Base-by-base conservation (phyloP, 2,888 invertebrate species). In the Diloba caeruleocephala region DNA sequence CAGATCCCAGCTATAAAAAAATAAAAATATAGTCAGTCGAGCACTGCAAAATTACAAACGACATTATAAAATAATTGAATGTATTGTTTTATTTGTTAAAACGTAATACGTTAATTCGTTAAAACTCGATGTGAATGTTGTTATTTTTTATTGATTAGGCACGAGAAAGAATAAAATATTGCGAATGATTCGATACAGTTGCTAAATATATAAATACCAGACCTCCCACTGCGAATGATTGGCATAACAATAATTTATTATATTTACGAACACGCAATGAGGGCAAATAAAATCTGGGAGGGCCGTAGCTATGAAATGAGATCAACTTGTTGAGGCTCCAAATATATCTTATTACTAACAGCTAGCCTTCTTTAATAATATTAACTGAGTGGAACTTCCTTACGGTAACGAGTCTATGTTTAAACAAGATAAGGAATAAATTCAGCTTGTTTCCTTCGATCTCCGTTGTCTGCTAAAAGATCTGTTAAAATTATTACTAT, bases 161-260 rank as follows among this genome's bases (percentile, higher is more conserved):
- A 14, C 10, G 25, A 12, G 19, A 17, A 29, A 8, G 15, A 14
- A 34, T 72, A 58, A 61, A 68, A 13, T 28, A 17, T 54, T 36
- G 50, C 53, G 25, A 31, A 56, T 46, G 29, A 43, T 38, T 34
- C 41, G 52, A 65, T 65, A 23, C 64, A 65, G 52, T 46, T 39
- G 29, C 39, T 32, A 26, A 33, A 45, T 19, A 3, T 50, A 51
- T 34, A 37, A 32, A 53, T 44, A 61, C 26, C 34, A 29, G 58
- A 65, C 74, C 70, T 62, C 70, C 74, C 66, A 56, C 74, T 9
- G 8, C 14, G 66, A 31, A 52, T 55, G 64, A 72, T 73, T 64
- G 49, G 52, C 51, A 59, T 51, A 59, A 53, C 59, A 71, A 58
- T 71, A 61, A 50, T 51, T 45, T 55, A 51, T 38, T 55, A 42